A percentile compares a stretch with the other conserved stretches of the same genome.
phyloP scores from a whole-genome alignment of 2,113 vertebrate genomes.

The Delphinus delphis region DNA sequence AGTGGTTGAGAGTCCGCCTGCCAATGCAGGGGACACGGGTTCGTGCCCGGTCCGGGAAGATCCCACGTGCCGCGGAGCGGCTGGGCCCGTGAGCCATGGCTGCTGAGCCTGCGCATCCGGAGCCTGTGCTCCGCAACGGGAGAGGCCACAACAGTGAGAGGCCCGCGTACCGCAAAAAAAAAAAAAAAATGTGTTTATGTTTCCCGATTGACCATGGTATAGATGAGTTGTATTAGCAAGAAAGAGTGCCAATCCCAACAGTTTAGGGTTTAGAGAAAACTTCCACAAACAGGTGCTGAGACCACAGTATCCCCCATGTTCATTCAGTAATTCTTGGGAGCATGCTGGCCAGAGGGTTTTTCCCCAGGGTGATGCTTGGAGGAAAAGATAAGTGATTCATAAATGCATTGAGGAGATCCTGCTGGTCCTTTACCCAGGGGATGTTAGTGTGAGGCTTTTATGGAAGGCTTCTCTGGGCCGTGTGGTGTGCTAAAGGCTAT shows the following conservation, averaged over 20 bases:
- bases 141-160: no score
- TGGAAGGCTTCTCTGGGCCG: no score
- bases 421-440: background rate
- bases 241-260: background rate
- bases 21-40: no score
- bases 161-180: no score
- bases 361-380: no score
- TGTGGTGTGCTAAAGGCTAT: background rate
- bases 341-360: background rate
- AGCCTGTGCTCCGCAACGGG: no score
- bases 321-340: background rate
- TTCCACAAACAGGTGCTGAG: no score
- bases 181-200: background rate
- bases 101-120: no score
- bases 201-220: background rate
- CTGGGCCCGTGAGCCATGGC: no score
- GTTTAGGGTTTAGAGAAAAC: background rate
- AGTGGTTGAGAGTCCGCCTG: no score
- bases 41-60: no score
- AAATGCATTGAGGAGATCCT: background rate
- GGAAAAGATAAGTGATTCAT: background rate
- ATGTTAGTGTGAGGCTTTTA: background rate
- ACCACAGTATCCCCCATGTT: fast-evolving
- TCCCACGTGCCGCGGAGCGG: no score
- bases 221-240: background rate